Conservation (phyloP, 2,113 vertebrate genomes). For the Naja naja region DNA sequence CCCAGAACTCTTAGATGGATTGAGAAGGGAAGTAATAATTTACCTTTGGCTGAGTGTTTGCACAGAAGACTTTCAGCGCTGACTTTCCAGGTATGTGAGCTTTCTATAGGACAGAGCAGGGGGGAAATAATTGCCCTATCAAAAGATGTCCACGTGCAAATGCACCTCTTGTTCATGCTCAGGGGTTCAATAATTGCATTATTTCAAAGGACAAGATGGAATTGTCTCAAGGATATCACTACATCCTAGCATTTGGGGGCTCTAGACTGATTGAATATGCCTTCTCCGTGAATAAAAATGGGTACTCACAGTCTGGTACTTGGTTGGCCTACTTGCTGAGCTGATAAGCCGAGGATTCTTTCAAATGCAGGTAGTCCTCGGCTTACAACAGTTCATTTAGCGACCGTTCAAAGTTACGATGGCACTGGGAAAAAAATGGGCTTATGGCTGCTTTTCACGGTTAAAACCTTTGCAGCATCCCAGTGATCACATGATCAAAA, state of each 20-base stretch:
- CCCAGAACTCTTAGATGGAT: constrained; percentile 63
- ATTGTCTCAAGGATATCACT: neutral
- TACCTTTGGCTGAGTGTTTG: constrained; percentile 43
- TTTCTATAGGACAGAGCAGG: constrained; percentile 14
- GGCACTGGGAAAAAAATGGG: too few species aligned
- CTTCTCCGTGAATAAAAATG: neutral
- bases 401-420: too few species aligned
- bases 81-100: constrained; percentile 39
- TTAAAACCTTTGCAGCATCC: too few species aligned
- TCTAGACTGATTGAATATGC: neutral
- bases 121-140: neutral
- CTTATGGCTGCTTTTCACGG: too few species aligned
- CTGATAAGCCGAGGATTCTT: neutral
- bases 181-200: neutral
- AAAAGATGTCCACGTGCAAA: neutral
- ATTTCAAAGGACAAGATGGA: neutral
- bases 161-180: neutral
- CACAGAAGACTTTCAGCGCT: neutral
- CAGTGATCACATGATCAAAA: too few species aligned
- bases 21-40: constrained; percentile 62
- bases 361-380: neutral
- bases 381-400: too few species aligned
- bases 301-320: neutral
- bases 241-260: neutral
- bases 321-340: neutral